Percentiles rank a stretch among this genome's conserved stretches.
Conservation (phyloP, 2,797 vertebrate genomes). For the Zalophus californianus region DNA sequence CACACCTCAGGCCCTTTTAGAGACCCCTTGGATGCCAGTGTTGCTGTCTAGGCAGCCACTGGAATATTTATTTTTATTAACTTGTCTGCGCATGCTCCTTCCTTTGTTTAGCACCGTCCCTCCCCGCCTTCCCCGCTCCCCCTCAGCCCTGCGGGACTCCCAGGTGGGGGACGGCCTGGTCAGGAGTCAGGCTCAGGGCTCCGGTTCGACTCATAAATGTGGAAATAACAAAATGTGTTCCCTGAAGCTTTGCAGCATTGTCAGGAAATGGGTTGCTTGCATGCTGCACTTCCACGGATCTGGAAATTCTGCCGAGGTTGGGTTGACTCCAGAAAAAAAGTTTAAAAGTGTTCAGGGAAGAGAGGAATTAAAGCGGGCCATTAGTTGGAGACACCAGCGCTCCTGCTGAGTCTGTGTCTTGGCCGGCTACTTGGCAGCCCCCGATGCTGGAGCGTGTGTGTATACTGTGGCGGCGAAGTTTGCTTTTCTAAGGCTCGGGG, state of each 20-base stretch:
- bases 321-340: slow-evolving; percentile 67
- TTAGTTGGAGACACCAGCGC: slow-evolving; percentile 25
- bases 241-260: slow-evolving; percentile 80
- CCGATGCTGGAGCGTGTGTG: neutral
- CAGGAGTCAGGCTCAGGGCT: slow-evolving; percentile 62
- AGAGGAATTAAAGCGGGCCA: slow-evolving; percentile 55
- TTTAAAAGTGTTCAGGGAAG: slow-evolving; percentile 76
- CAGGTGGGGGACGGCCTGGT: slow-evolving; percentile 73
- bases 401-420: slow-evolving; percentile 47
- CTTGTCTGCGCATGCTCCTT: slow-evolving; percentile 61
- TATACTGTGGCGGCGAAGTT: neutral
- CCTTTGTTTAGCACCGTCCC: slow-evolving; percentile 27
- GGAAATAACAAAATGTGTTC: slow-evolving; percentile 84
- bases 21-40: slow-evolving; percentile 59
- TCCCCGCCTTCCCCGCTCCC: neutral
- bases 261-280: slow-evolving; percentile 76
- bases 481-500: slow-evolving; percentile 39
- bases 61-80: slow-evolving; percentile 78
- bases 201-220: slow-evolving; percentile 78
- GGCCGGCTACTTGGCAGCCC: slow-evolving; percentile 58
- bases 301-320: slow-evolving; percentile 77
- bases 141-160: slow-evolving; percentile 54
- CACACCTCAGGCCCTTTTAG: slow-evolving; percentile 77
- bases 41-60: slow-evolving; percentile 64
- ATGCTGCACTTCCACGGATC: slow-evolving; percentile 62